Base-by-base conservation (phyloP, 2,797 vertebrate genomes). In the Periophthalmus magnuspinnatus region DNA sequence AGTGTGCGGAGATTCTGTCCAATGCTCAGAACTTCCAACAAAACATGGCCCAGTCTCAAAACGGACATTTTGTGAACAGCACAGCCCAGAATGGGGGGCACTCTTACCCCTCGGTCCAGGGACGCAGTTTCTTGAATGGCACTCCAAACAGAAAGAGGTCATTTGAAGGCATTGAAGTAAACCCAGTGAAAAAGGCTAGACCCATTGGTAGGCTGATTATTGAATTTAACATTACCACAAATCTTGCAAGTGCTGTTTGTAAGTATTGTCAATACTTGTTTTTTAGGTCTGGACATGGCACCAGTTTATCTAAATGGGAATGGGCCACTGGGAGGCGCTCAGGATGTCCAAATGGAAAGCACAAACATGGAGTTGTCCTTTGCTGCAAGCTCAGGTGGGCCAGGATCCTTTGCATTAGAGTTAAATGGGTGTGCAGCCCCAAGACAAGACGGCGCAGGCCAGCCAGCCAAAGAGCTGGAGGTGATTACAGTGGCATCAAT, bases 401-500 rank as follows among this genome's bases (percentile, higher is more conserved):
- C 93, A 86, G 95, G 94, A 95, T 93, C 93, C 87, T 96, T 96
- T 94, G 91, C 94, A 87, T 95, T 95, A 95, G 94, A 90, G 93
- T 90, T 90, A 91, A 94, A 89, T 94, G 93, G 84, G 93, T 92
- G 86, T 92, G 92, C 81, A 84, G 91, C 84, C 61, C 85, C 85
- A 1, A 83, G 78, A 70, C 92, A 86, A 89, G 92, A 94, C 86
- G 91, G 79, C 88, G 83, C 84, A 76, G 93, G 88, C 92, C 88
- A 94, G 68, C 90, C 94, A 82, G 91, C 94, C 80, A 96, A 93
- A 94, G 96, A 98, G 91, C 92, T 95, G 93, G 96, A 99, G 90
- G 95, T 97, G 93, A 96, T 96, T 91, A 98, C 96, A 74, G 95
- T 98, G 90, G 95, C 97, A 24, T 95, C 97, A 81, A 97, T 99